Base-by-base conservation (phyloP, 1,140 invertebrate genomes). In the Notospermus geniculatus region DNA sequence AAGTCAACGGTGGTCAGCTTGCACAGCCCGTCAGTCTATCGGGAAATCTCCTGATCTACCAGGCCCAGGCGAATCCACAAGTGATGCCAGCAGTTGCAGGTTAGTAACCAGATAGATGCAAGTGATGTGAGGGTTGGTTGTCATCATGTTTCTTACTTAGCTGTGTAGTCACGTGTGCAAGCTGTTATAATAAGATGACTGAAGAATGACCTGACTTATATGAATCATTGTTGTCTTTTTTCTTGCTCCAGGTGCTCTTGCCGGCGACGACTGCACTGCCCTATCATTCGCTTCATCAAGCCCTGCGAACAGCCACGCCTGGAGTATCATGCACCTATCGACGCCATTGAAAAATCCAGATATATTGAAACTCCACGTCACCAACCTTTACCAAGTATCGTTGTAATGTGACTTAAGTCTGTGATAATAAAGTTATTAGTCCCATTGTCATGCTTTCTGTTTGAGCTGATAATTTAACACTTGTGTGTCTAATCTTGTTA, bases 71-170 rank as follows among this genome's bases (percentile, higher is more conserved):
- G 28, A 65, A 62, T n/a, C 43, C 67, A 22, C 29, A 69, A 27
- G 55, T 75, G 1, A 39, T 76, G 52, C 55, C 71, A 15, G 53
- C 59, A 28, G 69, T 74, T 5, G 63, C 68, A 65, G 69, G 73
- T 75, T 43, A 60, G 67, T 67, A n/a, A 28, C n/a, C 19, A 2
- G 19, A 36, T 32, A 27, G 1, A 54, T 1, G 4, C 15, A 23
- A 28, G 19, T 15, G 5, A 32, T 17, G 15, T 19, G 23, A n/a
- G 56, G n/a, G 15, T 54, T 1, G 52, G 52, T 28, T 27, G 45
- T 45, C 5, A 36, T 28, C 13, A 60, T 15, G 28, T 57, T 11
- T 28, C 41, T 25, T 52, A 53, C n/a, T 39, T 22, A n/a, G 39
- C 55, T 11, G 55, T 55, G 23, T 22, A 41, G 17, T 23, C 52